Percentiles rank a stretch among this genome's conserved stretches.
Evolutionary conservation across 2,888 invertebrate genomes (phyloP).

Genomic region (Pterostichus niger): DNA sequence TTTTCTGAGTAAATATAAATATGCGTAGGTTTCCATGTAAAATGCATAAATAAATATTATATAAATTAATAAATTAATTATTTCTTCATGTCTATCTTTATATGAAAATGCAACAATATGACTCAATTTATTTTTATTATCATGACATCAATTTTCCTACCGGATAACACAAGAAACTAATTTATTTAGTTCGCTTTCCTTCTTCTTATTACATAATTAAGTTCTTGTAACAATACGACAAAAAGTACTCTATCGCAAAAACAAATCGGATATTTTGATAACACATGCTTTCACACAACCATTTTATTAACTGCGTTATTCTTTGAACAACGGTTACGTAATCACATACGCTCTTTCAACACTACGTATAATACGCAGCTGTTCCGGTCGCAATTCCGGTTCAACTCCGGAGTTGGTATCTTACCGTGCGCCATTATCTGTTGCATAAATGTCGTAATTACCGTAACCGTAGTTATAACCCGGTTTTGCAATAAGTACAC

Average conservation of each 20-base stretch:
- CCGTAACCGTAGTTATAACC: slow-evolving; percentile 25
- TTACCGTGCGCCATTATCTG: slow-evolving; percentile 46
- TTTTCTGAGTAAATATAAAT: too few species aligned
- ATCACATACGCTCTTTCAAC: slow-evolving; percentile 35
- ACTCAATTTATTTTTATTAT: background rate
- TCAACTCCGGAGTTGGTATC: slow-evolving; percentile 17
- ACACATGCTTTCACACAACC: slow-evolving; percentile 21
- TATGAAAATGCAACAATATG: too few species aligned
- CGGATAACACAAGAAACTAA: background rate
- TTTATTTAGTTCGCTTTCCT: background rate
- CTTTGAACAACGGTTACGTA: slow-evolving; percentile 10
- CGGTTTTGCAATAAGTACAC: slow-evolving; percentile 44
- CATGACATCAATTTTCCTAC: background rate
- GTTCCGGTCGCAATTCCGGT: slow-evolving; percentile 61
- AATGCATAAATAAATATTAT: too few species aligned
- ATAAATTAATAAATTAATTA: too few species aligned
- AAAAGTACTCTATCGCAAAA: slow-evolving; percentile 18
- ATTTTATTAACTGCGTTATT: slow-evolving; percentile 18
- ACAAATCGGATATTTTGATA: slow-evolving; percentile 48
- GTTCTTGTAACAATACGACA: slow-evolving; percentile 31
- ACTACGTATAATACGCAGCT: slow-evolving; percentile 28
- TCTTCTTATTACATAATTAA: background rate
- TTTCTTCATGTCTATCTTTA: too few species aligned
- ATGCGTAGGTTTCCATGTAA: too few species aligned
- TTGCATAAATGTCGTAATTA: slow-evolving; percentile 51